Percentiles rank a stretch among this genome's conserved stretches.
These are phyloP conservation scores for Thymelicus lineola DNA, from an alignment of 2,888 invertebrate genomes.

Conservation along the genomic window DNA sequence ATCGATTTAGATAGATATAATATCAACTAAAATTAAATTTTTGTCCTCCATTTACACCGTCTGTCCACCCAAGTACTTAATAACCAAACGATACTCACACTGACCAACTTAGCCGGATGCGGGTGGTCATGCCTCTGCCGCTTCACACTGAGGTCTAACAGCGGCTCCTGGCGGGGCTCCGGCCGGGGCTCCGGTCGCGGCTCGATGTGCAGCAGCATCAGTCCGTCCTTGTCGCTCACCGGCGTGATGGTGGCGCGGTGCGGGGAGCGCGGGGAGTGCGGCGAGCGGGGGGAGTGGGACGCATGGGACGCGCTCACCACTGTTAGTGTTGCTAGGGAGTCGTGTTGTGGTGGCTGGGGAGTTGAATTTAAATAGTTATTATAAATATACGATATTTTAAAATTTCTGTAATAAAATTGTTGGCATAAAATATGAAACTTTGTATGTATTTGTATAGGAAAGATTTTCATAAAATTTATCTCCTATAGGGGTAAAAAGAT, in stretches of 20 bases:
- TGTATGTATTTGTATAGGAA: too few relatives aligned
- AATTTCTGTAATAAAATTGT: too few relatives aligned
- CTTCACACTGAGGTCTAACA: conserved; percentile 91
- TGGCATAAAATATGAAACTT: too few relatives aligned
- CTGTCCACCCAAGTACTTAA: background rate
- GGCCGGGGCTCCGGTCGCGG: conserved; percentile 79
- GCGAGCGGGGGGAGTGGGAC: conserved; percentile 52
- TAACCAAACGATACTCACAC: conserved; percentile 29
- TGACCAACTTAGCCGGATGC: conserved; percentile 65
- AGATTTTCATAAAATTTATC: too few relatives aligned
- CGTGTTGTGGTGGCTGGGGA: conserved; percentile 72
- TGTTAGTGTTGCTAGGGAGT: conserved; percentile 88
- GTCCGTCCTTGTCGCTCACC: conserved; percentile 84
- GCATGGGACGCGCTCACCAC: conserved; percentile 81
- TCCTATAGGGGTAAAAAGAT: too few relatives aligned
- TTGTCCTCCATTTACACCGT: too few relatives aligned
- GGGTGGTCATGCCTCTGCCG: conserved; percentile 85
- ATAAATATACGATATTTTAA: too few relatives aligned
- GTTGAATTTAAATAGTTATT: too few relatives aligned
- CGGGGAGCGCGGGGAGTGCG: conserved; percentile 61
- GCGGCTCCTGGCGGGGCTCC: conserved; percentile 85
- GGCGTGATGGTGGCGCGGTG: conserved; percentile 86
- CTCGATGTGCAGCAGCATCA: conserved; percentile 85
- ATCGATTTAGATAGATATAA: too few relatives aligned
- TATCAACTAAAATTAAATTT: too few relatives aligned